These are phyloP conservation scores for Diorhabda elongata DNA, from an alignment of 1,140 invertebrate genomes.

Conservation along the genomic window DNA sequence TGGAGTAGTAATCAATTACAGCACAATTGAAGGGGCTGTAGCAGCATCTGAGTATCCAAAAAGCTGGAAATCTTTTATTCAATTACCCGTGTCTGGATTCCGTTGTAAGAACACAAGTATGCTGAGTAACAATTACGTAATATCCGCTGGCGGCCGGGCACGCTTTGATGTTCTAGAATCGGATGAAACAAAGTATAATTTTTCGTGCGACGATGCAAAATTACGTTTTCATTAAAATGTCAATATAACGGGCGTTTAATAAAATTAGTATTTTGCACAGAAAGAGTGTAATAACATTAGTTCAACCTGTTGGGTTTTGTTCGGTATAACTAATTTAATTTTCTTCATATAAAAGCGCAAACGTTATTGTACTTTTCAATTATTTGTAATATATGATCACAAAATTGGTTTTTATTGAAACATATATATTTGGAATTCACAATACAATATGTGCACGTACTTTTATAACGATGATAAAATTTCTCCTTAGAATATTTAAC, in stretches of 20 bases:
- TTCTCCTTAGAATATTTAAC: no score
- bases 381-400: no score
- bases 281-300: constrained; percentile 37
- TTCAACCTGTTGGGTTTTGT: constrained; percentile 36
- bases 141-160: constrained; percentile 13
- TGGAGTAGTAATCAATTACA: constrained; percentile 5
- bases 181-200: constrained; percentile 32
- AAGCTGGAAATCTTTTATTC: constrained; percentile 20
- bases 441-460: no score
- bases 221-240: constrained; percentile 43
- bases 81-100: constrained; percentile 18
- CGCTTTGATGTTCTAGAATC: constrained; percentile 36
- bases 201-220: constrained; percentile 33
- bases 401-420: no score
- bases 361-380: no score
- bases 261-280: constrained; percentile 38
- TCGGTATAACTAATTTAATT: not conserved
- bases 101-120: constrained; percentile 25
- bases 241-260: constrained; percentile 40
- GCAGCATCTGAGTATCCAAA: constrained; percentile 12
- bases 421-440: no score
- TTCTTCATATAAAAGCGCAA: no score
- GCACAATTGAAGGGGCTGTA: constrained; percentile 3
- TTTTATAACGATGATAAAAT: no score
- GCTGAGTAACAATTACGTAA: constrained; percentile 29